These are phyloP conservation scores for Prionailurus bengalensis DNA, from an alignment of 2,113 vertebrate species.

Conservation along the genomic window DNA sequence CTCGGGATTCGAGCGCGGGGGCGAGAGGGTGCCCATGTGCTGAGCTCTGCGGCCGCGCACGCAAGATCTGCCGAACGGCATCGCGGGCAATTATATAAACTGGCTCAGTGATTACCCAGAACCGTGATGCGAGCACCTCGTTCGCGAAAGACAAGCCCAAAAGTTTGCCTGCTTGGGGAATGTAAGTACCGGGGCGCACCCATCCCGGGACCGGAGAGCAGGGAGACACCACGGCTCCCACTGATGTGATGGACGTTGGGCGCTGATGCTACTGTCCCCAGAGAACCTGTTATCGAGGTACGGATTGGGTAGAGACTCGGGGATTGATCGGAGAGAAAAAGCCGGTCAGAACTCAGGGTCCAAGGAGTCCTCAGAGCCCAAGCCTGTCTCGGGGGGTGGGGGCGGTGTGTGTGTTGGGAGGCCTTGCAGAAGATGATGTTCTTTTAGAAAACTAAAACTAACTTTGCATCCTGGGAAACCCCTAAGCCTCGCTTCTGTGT, in stretches of 20 bases:
- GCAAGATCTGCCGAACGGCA: background rate
- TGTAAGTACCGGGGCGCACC: conserved; percentile 64
- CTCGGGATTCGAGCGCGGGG: background rate
- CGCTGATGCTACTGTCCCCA: background rate
- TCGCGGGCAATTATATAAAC: conserved; percentile 79
- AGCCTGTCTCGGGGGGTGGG: background rate
- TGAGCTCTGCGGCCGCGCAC: background rate
- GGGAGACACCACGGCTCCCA: background rate
- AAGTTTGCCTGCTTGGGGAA: conserved; percentile 72
- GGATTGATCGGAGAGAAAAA: background rate
- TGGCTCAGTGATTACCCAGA: conserved; percentile 13
- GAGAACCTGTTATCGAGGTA: background rate
- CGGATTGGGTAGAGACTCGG: background rate
- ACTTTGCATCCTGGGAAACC: background rate
- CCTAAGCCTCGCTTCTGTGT: background rate
- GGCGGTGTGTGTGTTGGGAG: background rate
- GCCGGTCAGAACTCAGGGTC: background rate
- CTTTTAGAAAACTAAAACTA: conserved; percentile 48
- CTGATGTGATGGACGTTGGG: background rate
- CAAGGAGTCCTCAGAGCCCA: background rate
- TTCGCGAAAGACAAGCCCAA: conserved; percentile 50
- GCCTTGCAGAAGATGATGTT: background rate
- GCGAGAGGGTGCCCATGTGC: background rate
- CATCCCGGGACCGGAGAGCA: background rate
- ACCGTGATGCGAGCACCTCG: background rate